Conservation (phyloP, 2,888 invertebrate genomes). For the Eubasilissa splendida region DNA sequence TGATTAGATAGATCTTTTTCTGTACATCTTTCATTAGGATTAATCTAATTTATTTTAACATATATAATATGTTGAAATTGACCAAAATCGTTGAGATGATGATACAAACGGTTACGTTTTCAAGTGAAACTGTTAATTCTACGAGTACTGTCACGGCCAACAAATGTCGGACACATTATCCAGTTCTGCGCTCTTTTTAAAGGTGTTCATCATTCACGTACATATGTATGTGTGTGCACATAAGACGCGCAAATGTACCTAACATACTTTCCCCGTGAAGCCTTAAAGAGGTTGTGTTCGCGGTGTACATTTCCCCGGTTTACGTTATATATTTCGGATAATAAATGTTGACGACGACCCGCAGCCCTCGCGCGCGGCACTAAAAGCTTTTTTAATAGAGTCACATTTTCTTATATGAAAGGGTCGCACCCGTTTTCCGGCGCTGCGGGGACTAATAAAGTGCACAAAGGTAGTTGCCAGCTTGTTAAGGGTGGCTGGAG, state of each 20-base stretch:
- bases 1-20: too few relatives aligned
- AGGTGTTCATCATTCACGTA: neutral
- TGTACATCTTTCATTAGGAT: too few relatives aligned
- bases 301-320: constrained; percentile 10
- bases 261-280: neutral
- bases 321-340: constrained; percentile 33
- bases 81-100: too few relatives aligned
- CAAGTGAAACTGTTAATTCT: too few relatives aligned
- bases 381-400: constrained; percentile 57
- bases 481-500: neutral
- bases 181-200: neutral
- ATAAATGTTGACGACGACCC: constrained; percentile 45
- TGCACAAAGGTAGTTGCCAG: neutral
- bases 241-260: too few relatives aligned
- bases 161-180: neutral
- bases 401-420: constrained; percentile 27
- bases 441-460: constrained; percentile 7
- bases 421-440: constrained; percentile 1
- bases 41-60: too few relatives aligned
- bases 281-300: neutral
- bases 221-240: too few relatives aligned
- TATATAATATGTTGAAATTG: too few relatives aligned
- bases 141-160: too few relatives aligned
- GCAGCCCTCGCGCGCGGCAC: constrained; percentile 26
- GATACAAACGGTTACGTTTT: too few relatives aligned